Evolutionary conservation across 2,888 invertebrate genomes (phyloP), one percentile per base, ranked within the genome.

Genomic region (Troides helena): DNA sequence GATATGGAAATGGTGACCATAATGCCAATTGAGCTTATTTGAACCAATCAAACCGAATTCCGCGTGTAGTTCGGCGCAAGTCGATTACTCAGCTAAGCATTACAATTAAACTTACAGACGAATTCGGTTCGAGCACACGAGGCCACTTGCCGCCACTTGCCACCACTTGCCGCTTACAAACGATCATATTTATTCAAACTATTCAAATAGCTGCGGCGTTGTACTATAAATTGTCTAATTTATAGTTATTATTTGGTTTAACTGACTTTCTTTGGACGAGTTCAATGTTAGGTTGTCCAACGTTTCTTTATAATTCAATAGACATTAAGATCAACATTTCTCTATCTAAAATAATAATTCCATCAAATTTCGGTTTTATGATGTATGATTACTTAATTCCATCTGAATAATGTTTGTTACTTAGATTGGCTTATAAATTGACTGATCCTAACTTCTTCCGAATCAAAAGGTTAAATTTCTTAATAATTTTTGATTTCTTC

Each of bases 1-100:
- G 72, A 61, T 50, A 80, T 81, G 74, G 76, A 75, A 81, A 79
- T 75, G 72, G 77, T 76, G 77, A 73, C 76, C 76, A 76, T 81
- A 83, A 78, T 75, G 79, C 74, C 82, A 88, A 88, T 89, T 89
- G 82, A 85, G 85, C 84, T 85, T 75, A 79, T 87, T 87, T 77
- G 73, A 74, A 78, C 82, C 85, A 89, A 88, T 89, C 85, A 87
- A 80, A 80, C 77, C 71, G 76, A 85, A 65, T 85, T 85, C 84
- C 80, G 82, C 76, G 70, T 76, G 76, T 76, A 79, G 77, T 80
- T 80, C 78, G 78, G 77, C 76, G 75, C 75, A 71, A 73, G 74
- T 73, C 77, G 78, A 80, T 86, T 85, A 84, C 80, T 84, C 82
- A 85, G 79, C 75, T 75, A 78, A 76, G 74, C 84, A 75, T 81